A percentile compares a stretch with the other conserved stretches of the same genome.
Conservation (phyloP, 2,888 invertebrate species). For the Exocentrus adspersus region DNA sequence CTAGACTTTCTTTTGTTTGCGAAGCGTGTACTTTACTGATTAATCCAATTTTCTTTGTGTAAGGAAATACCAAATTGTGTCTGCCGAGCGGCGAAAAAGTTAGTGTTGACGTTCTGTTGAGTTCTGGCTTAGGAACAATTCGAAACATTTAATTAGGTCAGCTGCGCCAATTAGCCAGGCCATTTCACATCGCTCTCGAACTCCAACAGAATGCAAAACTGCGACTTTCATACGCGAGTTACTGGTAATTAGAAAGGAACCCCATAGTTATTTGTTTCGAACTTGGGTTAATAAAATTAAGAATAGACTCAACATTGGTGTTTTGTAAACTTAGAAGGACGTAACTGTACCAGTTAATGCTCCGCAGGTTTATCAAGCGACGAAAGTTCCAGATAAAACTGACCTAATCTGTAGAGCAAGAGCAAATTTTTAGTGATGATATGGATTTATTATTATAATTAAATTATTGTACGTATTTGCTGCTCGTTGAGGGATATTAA, state of each 20-base stretch:
- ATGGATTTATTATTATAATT: too few relatives aligned
- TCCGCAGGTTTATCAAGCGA: too few relatives aligned
- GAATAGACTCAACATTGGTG: not conserved
- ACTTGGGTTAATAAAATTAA: not conserved
- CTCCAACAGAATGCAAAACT: conserved; percentile 37
- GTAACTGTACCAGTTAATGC: too few relatives aligned
- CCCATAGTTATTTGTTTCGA: not conserved
- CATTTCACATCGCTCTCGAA: conserved; percentile 49
- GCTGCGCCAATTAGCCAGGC: conserved; percentile 48
- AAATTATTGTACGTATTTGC: too few relatives aligned
- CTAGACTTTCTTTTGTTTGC: not conserved
- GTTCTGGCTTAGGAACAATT: conserved; percentile 28
- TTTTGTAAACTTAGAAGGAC: not conserved
- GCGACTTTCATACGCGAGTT: conserved; percentile 2
- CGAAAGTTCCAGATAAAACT: too few relatives aligned
- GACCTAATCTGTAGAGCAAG: too few relatives aligned
- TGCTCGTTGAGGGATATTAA: too few relatives aligned
- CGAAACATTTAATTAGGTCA: conserved; percentile 48
- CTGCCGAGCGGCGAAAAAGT: conserved; percentile 14
- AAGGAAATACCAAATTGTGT: conserved; percentile 1
- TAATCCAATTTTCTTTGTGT: not conserved
- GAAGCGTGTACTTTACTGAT: not conserved
- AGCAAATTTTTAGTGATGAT: too few relatives aligned
- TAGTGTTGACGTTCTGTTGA: conserved; percentile 14
- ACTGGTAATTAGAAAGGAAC: conserved; percentile 6